phyloP scores from a whole-genome alignment of 2,888 invertebrate genomes.

The Melieria crassipennis region DNA sequence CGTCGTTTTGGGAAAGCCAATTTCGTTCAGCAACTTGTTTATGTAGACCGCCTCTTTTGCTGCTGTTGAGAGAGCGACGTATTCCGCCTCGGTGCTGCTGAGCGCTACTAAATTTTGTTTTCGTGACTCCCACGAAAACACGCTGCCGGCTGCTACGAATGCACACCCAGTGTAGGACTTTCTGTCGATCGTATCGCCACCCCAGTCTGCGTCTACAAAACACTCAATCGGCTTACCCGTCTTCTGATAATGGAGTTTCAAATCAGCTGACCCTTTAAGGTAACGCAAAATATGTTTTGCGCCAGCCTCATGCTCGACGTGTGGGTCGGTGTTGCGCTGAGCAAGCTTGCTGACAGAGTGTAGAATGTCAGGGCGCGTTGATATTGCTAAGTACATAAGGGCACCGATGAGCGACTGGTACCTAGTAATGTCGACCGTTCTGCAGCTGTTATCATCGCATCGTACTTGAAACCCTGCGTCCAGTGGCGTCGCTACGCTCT shows the following conservation, averaged over 20 bases:
- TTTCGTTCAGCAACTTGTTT: conserved; percentile 21
- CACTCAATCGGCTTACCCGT: conserved; percentile 34
- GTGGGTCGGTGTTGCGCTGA: conserved; percentile 10
- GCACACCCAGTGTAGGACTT: conserved; percentile 41
- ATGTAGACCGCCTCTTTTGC: conserved; percentile 37
- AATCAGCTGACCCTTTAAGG: conserved; percentile 33
- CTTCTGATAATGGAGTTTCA: conserved; percentile 38
- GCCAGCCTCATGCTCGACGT: conserved; percentile 4
- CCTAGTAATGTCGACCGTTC: conserved; percentile 16
- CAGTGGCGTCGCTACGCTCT: conserved; percentile 3
- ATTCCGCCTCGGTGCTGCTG: conserved; percentile 38
- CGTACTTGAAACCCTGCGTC: conserved; percentile 31
- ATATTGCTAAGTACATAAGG: conserved; percentile 26
- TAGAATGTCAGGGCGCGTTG: conserved; percentile 11
- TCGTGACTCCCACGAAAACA: conserved; percentile 37
- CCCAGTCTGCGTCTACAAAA: conserved; percentile 45
- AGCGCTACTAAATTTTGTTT: conserved; percentile 39
- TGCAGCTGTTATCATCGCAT: conserved; percentile 4
- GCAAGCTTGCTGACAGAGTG: conserved; percentile 19
- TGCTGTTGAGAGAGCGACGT: conserved; percentile 30
- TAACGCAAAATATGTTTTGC: conserved; percentile 21
- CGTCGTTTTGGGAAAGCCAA: neutral
- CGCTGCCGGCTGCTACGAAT: conserved; percentile 36
- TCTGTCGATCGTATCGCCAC: conserved; percentile 35
- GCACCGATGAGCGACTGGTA: conserved; percentile 39